Base-by-base conservation (phyloP, 2,888 invertebrate species). In the Sminthurides aquaticus region DNA sequence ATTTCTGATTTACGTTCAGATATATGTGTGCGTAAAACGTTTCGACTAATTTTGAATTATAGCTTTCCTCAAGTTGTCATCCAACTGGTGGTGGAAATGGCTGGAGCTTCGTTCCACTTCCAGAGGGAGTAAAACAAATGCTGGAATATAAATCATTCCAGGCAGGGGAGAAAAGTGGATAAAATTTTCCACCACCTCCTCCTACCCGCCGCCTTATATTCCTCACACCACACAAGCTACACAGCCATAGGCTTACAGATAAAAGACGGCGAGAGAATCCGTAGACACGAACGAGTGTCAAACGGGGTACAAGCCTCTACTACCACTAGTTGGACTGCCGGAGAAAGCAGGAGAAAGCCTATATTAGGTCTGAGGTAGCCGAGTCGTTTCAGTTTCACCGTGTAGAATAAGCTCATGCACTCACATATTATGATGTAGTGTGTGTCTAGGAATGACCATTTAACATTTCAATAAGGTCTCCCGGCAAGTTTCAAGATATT, bases 401-500 rank as follows among this genome's bases (percentile, higher is more conserved):
- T n/a, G n/a, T n/a, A n/a, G n/a, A n/a, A n/a, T n/a, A n/a, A n/a
- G n/a, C n/a, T n/a, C n/a, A n/a, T n/a, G n/a, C n/a, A n/a, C n/a
- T n/a, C n/a, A n/a, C 5, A 15, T 24, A 55, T 22, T 52, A 52
- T 18, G 22, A 22, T 24, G 55, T 25, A 24, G 15, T 59, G 43
- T 22, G 15, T 34, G 43, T 15, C 43, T 34, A 11, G 8, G 15
- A 34, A 34, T 34, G 48, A 15, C 59, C 59, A 49, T 61, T 54
- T 55, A 25, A 61, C 61, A 61, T 61, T 61, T 61, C 61, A 61
- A 61, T 61, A 28, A 61, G 61, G 54, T 26, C 8, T 48, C 60
- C 49, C 49, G 60, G 49, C 43, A 34, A 15, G 5, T 15, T 34
- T 34, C n/a, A n/a, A n/a, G n/a, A n/a, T n/a, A n/a, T n/a, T n/a